phyloP scores from a whole-genome alignment of 2,888 invertebrate species.

The Parnassius apollo region DNA sequence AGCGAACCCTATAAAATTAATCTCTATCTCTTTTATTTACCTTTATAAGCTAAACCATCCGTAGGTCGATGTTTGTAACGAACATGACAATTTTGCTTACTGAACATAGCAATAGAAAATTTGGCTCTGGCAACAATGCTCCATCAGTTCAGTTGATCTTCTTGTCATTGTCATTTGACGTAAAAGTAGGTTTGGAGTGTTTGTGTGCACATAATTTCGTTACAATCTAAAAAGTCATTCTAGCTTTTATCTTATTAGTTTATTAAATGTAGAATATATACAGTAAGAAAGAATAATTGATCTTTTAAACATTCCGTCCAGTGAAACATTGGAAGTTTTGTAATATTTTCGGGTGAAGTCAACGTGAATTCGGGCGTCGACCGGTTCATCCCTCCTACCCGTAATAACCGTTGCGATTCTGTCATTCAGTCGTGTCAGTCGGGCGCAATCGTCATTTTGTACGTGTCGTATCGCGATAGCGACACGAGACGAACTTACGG shows the following conservation, averaged over 20 bases:
- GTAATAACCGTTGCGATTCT: slow-evolving; percentile 60
- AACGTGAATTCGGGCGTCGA: slow-evolving; percentile 77
- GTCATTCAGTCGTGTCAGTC: slow-evolving; percentile 42
- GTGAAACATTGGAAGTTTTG: slow-evolving; percentile 41
- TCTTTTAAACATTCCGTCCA: slow-evolving; percentile 30
- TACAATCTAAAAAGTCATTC: slow-evolving; percentile 42
- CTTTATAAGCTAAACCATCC: no score
- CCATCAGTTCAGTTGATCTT: no score
- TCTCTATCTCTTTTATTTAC: no score
- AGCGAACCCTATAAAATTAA: no score
- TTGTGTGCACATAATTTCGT: slow-evolving; percentile 44
- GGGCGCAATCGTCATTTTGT: slow-evolving; percentile 70
- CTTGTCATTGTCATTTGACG: slow-evolving; percentile 21
- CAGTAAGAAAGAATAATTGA: slow-evolving; percentile 28
- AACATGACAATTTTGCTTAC: background rate
- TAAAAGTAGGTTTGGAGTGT: slow-evolving; percentile 40
- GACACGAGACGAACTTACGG: slow-evolving; percentile 42
- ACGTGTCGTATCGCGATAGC: slow-evolving; percentile 62
- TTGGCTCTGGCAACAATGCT: no score
- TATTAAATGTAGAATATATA: no score
- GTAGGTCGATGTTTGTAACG: no score
- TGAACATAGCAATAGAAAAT: slow-evolving; percentile 16
- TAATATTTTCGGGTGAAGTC: slow-evolving; percentile 56
- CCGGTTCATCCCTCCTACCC: slow-evolving; percentile 77
- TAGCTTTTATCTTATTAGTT: slow-evolving; percentile 16